Base-by-base conservation (phyloP, 2,888 invertebrate genomes). In the Brachyptera risi region DNA sequence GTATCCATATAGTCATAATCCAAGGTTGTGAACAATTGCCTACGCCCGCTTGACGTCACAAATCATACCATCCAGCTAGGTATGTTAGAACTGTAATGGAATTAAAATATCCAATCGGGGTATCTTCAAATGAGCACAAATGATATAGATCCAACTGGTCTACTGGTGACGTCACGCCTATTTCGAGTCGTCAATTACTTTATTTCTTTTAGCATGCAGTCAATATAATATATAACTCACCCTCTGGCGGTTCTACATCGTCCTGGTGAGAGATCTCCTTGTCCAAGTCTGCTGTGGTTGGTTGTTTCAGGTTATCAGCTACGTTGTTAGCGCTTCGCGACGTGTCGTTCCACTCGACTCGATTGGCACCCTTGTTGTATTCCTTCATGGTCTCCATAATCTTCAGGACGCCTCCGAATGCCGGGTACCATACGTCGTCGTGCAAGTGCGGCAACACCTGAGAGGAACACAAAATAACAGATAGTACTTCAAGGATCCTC, bases 361-460 rank as follows among this genome's bases (percentile, higher is more conserved):
- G 17, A 3, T 7, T 5, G 42, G 7, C 42, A 1, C 11, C 24
- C 11, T 19, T 35, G 37, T 13, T 19, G 54, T 35, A 35, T 11
- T 17, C 1, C 37, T 37, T 3, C 35, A 54, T 54, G 1, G 54
- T 37, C 37, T 54, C 21, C 54, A 54, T 35, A 3, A 66, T 64
- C 44, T 75, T 71, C 1, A 82, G 71, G 1, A 83, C 75, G 64
- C 77, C 77, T 2, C 78, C 79, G 5, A 83, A 75, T 2, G 77
- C 83, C 2, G 82, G 74, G 68, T 86, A 86, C 67, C 85, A 78
- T 61, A 79, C 76, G 5, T 84, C 82, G 67, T 86, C 84, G 54
- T 76, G 76, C 17, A 86, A 74, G 69, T 81, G 83, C 1, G 79
- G 79, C 7, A 77, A 67, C 1, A 83, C 74, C 75, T 73, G 60